Conservation (phyloP, 2,888 invertebrate genomes). For the Ichneumon xanthorius region DNA sequence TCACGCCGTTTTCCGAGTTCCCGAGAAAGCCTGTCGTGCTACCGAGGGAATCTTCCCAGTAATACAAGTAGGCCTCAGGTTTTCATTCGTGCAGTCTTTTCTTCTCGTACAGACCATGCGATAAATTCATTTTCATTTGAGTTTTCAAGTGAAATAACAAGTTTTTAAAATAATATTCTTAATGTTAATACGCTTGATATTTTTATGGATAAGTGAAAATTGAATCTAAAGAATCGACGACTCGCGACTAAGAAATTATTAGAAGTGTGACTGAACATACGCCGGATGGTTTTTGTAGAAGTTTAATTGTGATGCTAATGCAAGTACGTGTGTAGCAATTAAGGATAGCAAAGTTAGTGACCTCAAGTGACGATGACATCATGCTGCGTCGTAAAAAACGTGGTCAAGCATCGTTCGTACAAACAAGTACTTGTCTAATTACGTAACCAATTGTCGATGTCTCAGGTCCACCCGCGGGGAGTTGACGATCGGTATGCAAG, state of each 20-base stretch:
- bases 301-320: constrained; percentile 75
- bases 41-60: not conserved
- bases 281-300: constrained; percentile 38
- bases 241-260: not conserved
- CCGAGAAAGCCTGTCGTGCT: not conserved
- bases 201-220: not conserved
- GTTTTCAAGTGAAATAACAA: no score
- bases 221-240: not conserved
- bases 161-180: not conserved
- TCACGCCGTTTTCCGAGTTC: constrained; percentile 15
- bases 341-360: constrained; percentile 67
- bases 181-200: not conserved
- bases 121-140: not conserved
- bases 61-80: no score
- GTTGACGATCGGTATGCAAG: not conserved
- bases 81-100: no score
- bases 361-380: constrained; percentile 73
- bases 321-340: constrained; percentile 71
- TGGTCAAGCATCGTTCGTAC: constrained; percentile 56
- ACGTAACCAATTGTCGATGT: constrained; percentile 55
- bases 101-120: no score
- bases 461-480: constrained; percentile 9
- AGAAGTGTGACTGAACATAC: constrained; percentile 7
- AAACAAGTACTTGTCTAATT: constrained; percentile 43
- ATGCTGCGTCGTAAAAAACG: constrained; percentile 55